Base-by-base conservation (phyloP, 1,140 invertebrate genomes). In the Tachypleus tridentatus region DNA sequence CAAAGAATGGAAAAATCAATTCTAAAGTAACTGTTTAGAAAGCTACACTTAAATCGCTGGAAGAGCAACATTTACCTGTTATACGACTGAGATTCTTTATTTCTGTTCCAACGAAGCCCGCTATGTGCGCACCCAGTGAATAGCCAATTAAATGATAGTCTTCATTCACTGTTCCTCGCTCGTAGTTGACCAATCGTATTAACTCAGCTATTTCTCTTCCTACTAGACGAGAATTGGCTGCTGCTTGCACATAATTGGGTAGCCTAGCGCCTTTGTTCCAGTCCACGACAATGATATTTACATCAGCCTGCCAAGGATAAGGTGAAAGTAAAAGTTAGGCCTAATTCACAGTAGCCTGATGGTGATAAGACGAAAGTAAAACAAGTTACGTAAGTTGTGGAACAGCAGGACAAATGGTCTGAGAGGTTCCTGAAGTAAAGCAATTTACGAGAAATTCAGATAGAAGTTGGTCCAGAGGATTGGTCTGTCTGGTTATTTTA, bases 61-160 rank as follows among this genome's bases (percentile, higher is more conserved):
- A 7, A 54, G 53, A 54, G 53, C 53, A 8, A 8, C 53, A 54
- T n/a, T 7, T 54, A 88, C 88, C 89, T 65, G 91, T 93, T 61
- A 95, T 95, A 68, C 91, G 81, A 64, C 89, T 86, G 47, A 92
- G 79, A 70, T 91, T 91, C 5, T 63, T 51, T 48, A 60, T 63
- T 6, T 92, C 86, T 3, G 89, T 85, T 1, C 93, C 94, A 0
- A 92, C 89, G 73, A 95, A 96, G 0, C 93, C 93, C 0, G 93
- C 91, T 0, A 94, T 90, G 73, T 98, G 93, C 0, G 93, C 92
- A 0, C 93, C 93, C 5, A 94, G 77, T 68, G 88, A 91, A 75
- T 97, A 97, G 1, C 93, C 93, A 70, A 97, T 93, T 49, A 97
- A 74, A 73, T 98, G 93, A 50, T 91, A 85, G 65, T 84, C 85